A percentile compares a stretch with the other conserved stretches of the same genome.
Evolutionary conservation across 2,888 invertebrate genomes (phyloP).

Genomic region (Drosophila ustulata): DNA sequence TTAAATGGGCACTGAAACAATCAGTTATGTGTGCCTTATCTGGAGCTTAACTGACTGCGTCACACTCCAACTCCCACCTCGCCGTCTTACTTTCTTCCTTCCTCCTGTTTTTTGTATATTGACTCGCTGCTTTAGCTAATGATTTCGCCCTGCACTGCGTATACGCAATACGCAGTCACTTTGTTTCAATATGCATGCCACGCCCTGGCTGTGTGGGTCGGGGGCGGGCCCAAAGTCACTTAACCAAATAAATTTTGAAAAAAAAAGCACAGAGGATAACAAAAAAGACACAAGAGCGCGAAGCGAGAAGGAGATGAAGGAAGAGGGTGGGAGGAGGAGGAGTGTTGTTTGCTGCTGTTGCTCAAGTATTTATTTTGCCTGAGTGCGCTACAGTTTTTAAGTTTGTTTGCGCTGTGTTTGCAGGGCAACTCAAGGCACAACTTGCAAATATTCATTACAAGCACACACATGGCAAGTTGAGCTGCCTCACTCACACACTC

Average conservation of each 20-base stretch:
- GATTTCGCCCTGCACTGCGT: constrained; percentile 59
- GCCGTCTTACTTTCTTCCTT: constrained; percentile 6
- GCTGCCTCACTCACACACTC: constrained; percentile 27
- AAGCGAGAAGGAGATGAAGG: neutral
- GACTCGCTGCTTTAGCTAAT: constrained; percentile 60
- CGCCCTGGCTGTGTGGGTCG: constrained; percentile 17
- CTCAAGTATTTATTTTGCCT: constrained; percentile 75
- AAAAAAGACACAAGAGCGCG: constrained; percentile 15
- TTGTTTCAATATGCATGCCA: constrained; percentile 76
- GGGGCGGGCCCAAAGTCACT: constrained; percentile 65
- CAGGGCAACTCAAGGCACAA: constrained; percentile 62
- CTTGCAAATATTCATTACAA: constrained; percentile 70
- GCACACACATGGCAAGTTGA: constrained; percentile 26
- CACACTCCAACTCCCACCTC: constrained; percentile 17
- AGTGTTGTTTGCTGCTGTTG: constrained; percentile 45
- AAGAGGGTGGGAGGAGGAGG: constrained; percentile 2
- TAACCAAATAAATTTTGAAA: constrained; percentile 74
- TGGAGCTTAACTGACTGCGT: constrained; percentile 27
- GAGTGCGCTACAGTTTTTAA: constrained; percentile 80
- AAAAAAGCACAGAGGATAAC: constrained; percentile 19
- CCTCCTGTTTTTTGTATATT: constrained; percentile 26
- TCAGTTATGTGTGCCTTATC: constrained; percentile 49
- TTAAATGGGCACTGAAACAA: constrained; percentile 31
- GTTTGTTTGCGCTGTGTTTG: constrained; percentile 76
- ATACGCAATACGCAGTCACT: constrained; percentile 68